Percentiles rank a stretch among this genome's conserved stretches.
phyloP scores from a whole-genome alignment of 2,888 invertebrate genomes.

The Brachyptera risi region DNA sequence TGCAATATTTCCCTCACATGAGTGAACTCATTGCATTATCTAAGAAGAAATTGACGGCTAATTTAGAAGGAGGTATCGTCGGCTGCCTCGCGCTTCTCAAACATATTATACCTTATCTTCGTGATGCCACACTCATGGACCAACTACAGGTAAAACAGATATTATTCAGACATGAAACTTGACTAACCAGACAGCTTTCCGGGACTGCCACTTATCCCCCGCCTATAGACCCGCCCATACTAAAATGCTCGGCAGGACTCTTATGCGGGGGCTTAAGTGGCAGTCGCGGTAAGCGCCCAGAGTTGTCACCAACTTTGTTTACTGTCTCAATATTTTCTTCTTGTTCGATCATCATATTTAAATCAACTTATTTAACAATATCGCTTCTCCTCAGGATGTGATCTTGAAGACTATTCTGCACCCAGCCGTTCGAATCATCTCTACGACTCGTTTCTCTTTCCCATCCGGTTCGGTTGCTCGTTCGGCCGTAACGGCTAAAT shows the following conservation, averaged over 20 bases:
- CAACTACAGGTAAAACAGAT: slow-evolving; percentile 54
- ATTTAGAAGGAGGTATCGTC: slow-evolving; percentile 83
- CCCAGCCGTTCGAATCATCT: slow-evolving; percentile 75
- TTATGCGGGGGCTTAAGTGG: no score
- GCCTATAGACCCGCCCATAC: no score
- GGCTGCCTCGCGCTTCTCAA: slow-evolving; percentile 78
- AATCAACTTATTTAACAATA: no score
- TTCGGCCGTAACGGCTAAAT: slow-evolving; percentile 71
- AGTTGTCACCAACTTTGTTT: no score
- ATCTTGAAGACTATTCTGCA: slow-evolving; percentile 78
- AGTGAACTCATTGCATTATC: slow-evolving; percentile 79
- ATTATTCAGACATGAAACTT: no score
- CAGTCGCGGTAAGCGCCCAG: no score
- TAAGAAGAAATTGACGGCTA: slow-evolving; percentile 72
- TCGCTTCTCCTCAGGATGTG: slow-evolving; percentile 72
- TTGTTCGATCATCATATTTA: no score
- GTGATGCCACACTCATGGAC: slow-evolving; percentile 82
- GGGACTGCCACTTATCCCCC: no score
- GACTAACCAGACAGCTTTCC: no score
- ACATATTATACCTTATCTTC: slow-evolving; percentile 74
- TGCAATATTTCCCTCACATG: slow-evolving; percentile 88
- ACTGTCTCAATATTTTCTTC: no score
- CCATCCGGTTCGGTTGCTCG: slow-evolving; percentile 76
- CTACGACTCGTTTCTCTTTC: slow-evolving; percentile 74
- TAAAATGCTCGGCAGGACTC: no score